phyloP scores from a whole-genome alignment of 2,113 vertebrate species.

The Thinocorus orbignyianus region DNA sequence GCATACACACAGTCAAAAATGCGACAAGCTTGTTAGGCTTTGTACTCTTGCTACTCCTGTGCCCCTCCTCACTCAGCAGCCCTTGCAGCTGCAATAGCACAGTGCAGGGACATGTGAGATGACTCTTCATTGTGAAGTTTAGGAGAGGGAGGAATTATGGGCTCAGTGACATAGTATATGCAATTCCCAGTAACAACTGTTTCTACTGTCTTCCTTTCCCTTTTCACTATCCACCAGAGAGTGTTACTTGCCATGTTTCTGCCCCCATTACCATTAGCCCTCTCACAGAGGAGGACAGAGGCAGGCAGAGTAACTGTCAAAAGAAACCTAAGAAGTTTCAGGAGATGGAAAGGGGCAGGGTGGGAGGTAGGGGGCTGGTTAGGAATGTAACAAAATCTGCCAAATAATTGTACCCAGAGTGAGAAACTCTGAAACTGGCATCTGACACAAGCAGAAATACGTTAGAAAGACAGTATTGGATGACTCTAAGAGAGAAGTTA shows the following conservation, averaged over 20 bases:
- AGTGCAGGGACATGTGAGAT: not conserved
- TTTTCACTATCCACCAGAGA: not conserved
- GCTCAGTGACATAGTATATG: not conserved
- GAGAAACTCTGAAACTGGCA: not conserved
- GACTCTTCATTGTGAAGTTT: not conserved
- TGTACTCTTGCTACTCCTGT: not conserved
- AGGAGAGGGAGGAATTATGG: not conserved
- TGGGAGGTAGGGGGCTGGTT: no score
- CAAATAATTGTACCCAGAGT: not conserved
- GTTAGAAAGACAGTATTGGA: not conserved
- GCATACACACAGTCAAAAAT: not conserved
- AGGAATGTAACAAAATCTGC: not conserved
- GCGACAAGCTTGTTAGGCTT: accelerated
- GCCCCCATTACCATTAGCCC: not conserved
- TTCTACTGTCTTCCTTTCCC: not conserved
- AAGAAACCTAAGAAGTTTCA: not conserved
- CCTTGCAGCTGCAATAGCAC: accelerated
- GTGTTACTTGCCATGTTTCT: not conserved
- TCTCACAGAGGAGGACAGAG: not conserved
- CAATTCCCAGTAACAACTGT: not conserved
- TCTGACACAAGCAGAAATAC: not conserved
- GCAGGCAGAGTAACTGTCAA: not conserved
- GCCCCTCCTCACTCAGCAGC: not conserved
- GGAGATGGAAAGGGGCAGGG: not conserved
- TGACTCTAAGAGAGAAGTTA: not conserved